Base-by-base conservation (phyloP, 2,888 invertebrate genomes). In the Nephrocerus scutellatus region DNA sequence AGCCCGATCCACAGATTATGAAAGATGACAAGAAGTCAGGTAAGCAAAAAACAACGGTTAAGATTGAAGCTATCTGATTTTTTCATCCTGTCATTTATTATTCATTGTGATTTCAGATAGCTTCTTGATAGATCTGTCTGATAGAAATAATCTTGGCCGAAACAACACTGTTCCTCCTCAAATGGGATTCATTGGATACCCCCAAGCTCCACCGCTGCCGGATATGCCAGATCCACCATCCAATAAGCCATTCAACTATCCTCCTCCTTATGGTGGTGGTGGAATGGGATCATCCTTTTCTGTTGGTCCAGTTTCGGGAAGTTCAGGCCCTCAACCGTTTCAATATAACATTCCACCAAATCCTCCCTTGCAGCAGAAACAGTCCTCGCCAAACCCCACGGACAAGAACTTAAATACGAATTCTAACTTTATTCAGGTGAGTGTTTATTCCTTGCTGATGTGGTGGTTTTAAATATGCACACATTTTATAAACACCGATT, bases 1-100 rank as follows among this genome's bases (percentile, higher is more conserved):
- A 88, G 49, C 95, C 97, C 0, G 97, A 98, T 74, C 86, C 89
- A 48, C 84, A 88, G 69, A 77, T 91, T 7, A 84, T 92, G 83
- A 76, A 81, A 48, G 84, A 84, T 50, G 85, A 84, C 52, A 47
- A 52, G 15, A 53, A 54, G 28, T 55, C 60, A 18, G 74, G 74
- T 74, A 52, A 37, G 47, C 50, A 18, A n/a, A n/a, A n/a, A n/a
- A 8, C 7, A 8, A 7, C 16, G 8, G 5, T 28, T 13, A 28
- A 12, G 16, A 13, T 15, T 15, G 7, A 4, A 15, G 28, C 10
- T 3, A 13, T 4, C 10, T 28, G 9, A 30, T 18, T 6, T 16
- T n/a, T 7, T 30, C 22, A 15, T 26, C 29, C 23, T 14, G 9
- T n/a, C n/a, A 25, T 16, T 10, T 18, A 26, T 28, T 16, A 25